A percentile compares a stretch with the other conserved stretches of the same genome.
phyloP scores from a whole-genome alignment of 2,888 invertebrate genomes.

The Hypsopygia costalis region DNA sequence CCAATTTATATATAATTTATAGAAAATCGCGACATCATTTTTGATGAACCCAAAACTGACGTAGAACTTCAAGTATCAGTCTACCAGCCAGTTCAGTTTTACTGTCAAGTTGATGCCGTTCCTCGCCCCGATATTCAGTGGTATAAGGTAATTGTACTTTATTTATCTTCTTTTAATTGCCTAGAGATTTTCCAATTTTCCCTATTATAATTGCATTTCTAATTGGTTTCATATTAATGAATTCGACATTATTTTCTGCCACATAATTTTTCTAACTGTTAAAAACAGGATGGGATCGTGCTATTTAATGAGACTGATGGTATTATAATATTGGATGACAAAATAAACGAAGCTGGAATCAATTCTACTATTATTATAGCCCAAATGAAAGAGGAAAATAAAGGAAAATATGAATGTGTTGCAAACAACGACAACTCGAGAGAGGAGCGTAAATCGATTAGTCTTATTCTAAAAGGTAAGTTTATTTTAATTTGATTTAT shows the following conservation, averaged over 20 bases:
- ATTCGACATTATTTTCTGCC: too few relatives aligned
- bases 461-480: constrained; percentile 40
- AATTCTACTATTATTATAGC: constrained; percentile 47
- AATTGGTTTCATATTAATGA: too few relatives aligned
- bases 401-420: constrained; percentile 49
- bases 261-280: constrained; percentile 12
- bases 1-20: neutral
- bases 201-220: too few relatives aligned
- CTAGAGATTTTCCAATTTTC: too few relatives aligned
- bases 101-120: constrained; percentile 78
- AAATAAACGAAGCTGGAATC: constrained; percentile 33
- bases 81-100: constrained; percentile 48
- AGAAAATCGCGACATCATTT: constrained; percentile 36
- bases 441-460: constrained; percentile 26
- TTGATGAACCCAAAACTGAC: constrained; percentile 33
- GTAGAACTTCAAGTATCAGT: constrained; percentile 31
- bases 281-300: constrained; percentile 26
- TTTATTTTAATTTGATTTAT: neutral
- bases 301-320: constrained; percentile 25
- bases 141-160: constrained; percentile 83
- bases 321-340: constrained; percentile 23
- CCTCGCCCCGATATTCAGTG: constrained; percentile 84
- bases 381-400: constrained; percentile 35
- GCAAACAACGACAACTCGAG: constrained; percentile 27
- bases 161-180: too few relatives aligned